A percentile compares a stretch with the other conserved stretches of the same genome.
Evolutionary conservation across 2,888 invertebrate genomes (phyloP).

Genomic region (Parnassius orleans): DNA sequence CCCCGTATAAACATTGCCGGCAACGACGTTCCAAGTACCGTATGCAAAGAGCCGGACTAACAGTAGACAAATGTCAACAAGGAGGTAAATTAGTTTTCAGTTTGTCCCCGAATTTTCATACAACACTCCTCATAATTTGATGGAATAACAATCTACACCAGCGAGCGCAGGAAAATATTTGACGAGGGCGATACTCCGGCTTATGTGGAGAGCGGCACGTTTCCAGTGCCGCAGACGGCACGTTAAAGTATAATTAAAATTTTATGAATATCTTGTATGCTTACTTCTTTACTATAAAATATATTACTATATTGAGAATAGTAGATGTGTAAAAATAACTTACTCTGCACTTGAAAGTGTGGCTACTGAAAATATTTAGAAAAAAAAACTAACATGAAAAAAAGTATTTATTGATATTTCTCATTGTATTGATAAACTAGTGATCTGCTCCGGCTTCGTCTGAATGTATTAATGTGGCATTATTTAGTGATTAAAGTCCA

Average conservation of each 20-base stretch:
- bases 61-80: constrained; percentile 27
- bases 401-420: no score
- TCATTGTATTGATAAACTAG: no score
- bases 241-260: neutral
- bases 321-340: no score
- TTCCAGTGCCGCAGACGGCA: constrained; percentile 29
- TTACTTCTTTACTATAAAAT: no score
- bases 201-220: constrained; percentile 32
- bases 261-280: no score
- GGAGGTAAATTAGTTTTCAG: constrained; percentile 38
- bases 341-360: no score
- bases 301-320: no score
- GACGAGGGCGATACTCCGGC: constrained; percentile 41
- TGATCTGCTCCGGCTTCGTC: no score
- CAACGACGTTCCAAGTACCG: neutral
- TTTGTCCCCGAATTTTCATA: constrained; percentile 40
- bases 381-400: no score
- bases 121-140: constrained; percentile 42
- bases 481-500: no score
- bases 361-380: no score
- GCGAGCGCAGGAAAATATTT: constrained; percentile 47
- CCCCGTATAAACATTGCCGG: constrained; percentile 17
- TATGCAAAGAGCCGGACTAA: constrained; percentile 22
- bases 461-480: no score
- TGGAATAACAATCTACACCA: constrained; percentile 46